Evolutionary conservation across 2,113 vertebrate species (phyloP).

Genomic region (Cervus canadensis): DNA sequence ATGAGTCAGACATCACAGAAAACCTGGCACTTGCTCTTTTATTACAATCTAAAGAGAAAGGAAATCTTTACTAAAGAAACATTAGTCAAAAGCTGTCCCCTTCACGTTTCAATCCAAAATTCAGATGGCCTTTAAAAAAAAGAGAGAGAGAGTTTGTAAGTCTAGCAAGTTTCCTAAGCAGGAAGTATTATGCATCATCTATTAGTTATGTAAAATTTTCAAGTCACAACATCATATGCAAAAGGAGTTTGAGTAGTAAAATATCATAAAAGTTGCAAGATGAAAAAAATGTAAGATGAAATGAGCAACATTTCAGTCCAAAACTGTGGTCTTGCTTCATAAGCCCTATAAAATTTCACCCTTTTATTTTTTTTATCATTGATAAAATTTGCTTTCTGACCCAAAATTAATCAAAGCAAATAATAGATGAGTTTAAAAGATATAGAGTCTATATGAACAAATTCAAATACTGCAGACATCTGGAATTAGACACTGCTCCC

Average conservation of each 20-base stretch:
- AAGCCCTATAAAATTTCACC: not conserved
- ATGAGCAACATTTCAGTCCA: not conserved
- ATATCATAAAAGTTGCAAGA: not conserved
- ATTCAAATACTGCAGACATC: not conserved
- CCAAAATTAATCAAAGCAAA: constrained; percentile 37
- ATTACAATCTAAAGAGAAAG: constrained; percentile 42
- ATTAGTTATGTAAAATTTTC: constrained; percentile 13
- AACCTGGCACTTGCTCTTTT: not conserved
- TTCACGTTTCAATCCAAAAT: constrained; percentile 21
- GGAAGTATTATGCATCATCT: not conserved
- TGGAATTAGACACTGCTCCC: not conserved
- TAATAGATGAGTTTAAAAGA: not conserved
- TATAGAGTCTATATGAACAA: not conserved
- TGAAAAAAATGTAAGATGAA: constrained; percentile 25
- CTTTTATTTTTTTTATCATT: not conserved
- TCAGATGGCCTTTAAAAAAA: not conserved
- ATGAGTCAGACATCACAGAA: constrained; percentile 20
- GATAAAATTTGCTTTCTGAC: constrained; percentile 53
- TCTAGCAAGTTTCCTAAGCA: constrained; percentile 21
- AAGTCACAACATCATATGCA: not conserved
- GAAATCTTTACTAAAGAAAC: not conserved
- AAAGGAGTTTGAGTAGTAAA: constrained; percentile 17
- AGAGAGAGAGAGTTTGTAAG: not conserved
- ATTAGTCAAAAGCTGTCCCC: not conserved
- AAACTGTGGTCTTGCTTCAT: constrained; percentile 5